A percentile compares a stretch with the other conserved stretches of the same genome.
phyloP scores from a whole-genome alignment of 37 sponge, comb jelly and placozoan genomes.

The Halichondria panicea region DNA sequence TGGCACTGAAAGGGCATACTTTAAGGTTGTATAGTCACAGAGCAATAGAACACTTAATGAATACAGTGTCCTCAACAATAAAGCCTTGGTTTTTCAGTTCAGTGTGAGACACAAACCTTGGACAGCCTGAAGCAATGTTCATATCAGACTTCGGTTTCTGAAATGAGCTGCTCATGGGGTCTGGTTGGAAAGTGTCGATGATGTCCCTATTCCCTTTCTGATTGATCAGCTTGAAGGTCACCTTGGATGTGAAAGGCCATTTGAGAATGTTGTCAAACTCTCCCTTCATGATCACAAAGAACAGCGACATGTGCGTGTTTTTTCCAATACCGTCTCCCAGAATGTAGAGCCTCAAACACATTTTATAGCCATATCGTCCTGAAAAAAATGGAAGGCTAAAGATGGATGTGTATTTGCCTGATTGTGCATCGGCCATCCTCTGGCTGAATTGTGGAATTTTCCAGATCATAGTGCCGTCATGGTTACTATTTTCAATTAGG shows the following conservation, averaged over 20 bases:
- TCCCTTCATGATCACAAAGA: slow-evolving; percentile 70
- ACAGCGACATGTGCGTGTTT: slow-evolving; percentile 65
- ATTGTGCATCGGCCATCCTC: slow-evolving; percentile 57
- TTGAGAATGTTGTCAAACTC: slow-evolving; percentile 73
- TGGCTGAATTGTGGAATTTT: slow-evolving; percentile 64
- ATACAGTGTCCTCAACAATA: slow-evolving; percentile 55
- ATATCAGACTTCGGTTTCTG: slow-evolving; percentile 65
- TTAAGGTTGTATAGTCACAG: no score
- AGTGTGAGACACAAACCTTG: slow-evolving; percentile 31
- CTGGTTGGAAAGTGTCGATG: slow-evolving; percentile 59
- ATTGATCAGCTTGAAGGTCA: slow-evolving; percentile 67
- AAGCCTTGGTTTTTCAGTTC: slow-evolving; percentile 49
- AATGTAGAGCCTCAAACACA: slow-evolving; percentile 44
- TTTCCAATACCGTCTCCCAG: slow-evolving; percentile 74
- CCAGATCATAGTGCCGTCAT: slow-evolving; percentile 73
- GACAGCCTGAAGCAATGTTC: slow-evolving; percentile 69
- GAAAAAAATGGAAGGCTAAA: slow-evolving; percentile 68
- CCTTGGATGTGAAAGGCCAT: slow-evolving; percentile 72
- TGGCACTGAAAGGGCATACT: no score
- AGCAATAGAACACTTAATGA: slow-evolving; percentile 60
- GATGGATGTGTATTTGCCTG: slow-evolving; percentile 64
- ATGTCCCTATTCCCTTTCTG: slow-evolving; percentile 37
- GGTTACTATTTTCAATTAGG: slow-evolving; percentile 55
- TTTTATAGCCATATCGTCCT: slow-evolving; percentile 78
- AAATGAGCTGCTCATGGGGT: slow-evolving; percentile 68